A percentile compares a stretch with the other conserved stretches of the same genome.
Conservation (phyloP, 2,888 invertebrate genomes). For the Gandaritis pyraliata region DNA sequence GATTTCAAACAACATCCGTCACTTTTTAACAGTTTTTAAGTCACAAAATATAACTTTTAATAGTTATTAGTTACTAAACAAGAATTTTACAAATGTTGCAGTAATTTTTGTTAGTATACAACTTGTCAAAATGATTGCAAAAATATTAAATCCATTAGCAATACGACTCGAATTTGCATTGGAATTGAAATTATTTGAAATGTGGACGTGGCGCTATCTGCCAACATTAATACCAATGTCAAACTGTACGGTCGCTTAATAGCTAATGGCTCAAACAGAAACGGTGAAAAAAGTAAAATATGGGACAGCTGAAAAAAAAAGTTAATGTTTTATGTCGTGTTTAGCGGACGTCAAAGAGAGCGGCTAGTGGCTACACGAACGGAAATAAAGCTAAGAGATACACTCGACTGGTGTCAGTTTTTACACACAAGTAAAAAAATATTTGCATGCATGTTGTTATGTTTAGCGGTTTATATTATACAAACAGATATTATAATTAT, state of each 20-base stretch:
- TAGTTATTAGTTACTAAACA: constrained; percentile 1
- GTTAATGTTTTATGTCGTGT: constrained; percentile 82
- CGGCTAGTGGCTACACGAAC: constrained; percentile 41
- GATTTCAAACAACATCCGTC: constrained; percentile 36
- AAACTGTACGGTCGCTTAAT: constrained; percentile 71
- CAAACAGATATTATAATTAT: no score
- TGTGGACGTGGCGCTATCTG: constrained; percentile 58
- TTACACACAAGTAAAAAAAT: constrained; percentile 35
- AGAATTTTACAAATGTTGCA: constrained; percentile 1
- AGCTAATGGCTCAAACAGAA: constrained; percentile 79
- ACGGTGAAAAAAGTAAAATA: constrained; percentile 74
- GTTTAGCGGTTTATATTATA: not conserved
- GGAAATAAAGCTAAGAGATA: constrained; percentile 44
- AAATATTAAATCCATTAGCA: constrained; percentile 33
- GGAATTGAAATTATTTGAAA: constrained; percentile 44
- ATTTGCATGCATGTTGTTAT: constrained; percentile 22
- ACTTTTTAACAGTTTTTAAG: constrained; percentile 35
- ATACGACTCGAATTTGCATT: constrained; percentile 36
- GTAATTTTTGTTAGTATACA: not conserved
- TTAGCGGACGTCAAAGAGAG: constrained; percentile 78
- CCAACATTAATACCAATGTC: constrained; percentile 73
- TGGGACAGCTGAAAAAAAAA: constrained; percentile 80
- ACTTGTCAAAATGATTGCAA: constrained; percentile 15
- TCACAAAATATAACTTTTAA: constrained; percentile 30
- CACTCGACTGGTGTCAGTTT: constrained; percentile 52